Evolutionary conservation across 2,888 invertebrate genomes (phyloP).

Genomic region (Chrysolina haemoptera): DNA sequence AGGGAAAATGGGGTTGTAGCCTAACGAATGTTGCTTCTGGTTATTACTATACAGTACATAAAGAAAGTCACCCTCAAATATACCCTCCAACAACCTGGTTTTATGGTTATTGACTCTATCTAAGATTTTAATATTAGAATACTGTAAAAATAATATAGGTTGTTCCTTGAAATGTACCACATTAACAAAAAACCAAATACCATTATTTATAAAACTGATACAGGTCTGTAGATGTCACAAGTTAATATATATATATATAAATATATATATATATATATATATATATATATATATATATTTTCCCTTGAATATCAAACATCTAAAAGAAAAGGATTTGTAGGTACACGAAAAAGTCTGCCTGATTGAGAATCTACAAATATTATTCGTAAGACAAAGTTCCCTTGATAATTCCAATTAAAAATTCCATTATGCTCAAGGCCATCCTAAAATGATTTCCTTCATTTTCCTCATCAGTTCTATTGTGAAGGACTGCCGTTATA

Average conservation of each 20-base stretch:
- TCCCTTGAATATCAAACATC: neutral
- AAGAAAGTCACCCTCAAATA: no score
- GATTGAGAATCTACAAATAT: neutral
- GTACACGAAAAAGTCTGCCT: neutral
- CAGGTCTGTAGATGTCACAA: no score
- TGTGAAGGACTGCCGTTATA: neutral
- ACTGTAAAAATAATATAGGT: no score
- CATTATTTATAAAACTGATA: no score
- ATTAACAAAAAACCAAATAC: no score
- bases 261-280: no score
- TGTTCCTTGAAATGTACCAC: no score
- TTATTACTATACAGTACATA: neutral
- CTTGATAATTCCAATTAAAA: neutral
- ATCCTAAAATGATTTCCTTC: neutral
- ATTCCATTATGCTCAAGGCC: slow-evolving; percentile 7
- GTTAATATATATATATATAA: no score
- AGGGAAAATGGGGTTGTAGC: neutral
- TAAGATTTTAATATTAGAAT: no score
- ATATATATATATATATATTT: no score
- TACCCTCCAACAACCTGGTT: no score
- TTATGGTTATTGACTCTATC: no score
- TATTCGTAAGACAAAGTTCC: neutral
- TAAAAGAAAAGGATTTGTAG: neutral
- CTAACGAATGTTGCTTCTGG: neutral
- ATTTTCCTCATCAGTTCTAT: neutral